phyloP scores from a whole-genome alignment of 2,113 vertebrate species.

The Haemorhous mexicanus region DNA sequence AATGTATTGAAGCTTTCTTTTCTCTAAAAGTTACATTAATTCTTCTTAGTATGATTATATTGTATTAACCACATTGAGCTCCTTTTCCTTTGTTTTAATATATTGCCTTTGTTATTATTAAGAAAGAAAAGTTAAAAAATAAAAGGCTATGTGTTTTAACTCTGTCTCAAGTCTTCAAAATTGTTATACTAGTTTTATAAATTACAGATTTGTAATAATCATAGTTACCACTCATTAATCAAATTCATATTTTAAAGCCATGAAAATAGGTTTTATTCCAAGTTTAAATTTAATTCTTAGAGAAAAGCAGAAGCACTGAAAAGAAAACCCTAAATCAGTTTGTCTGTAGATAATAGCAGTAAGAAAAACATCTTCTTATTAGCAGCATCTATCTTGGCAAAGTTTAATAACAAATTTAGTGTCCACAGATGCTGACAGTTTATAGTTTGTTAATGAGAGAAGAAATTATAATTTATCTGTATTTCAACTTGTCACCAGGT shows the following conservation, averaged over 20 bases:
- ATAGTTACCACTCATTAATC: not conserved
- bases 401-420: not conserved
- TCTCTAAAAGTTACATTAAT: not conserved
- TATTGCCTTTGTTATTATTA: not conserved
- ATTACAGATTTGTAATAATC: not conserved
- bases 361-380: not conserved
- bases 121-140: not conserved
- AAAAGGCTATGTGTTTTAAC: not conserved
- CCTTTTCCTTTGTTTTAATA: not conserved
- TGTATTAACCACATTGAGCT: not conserved
- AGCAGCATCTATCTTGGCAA: not conserved
- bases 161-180: not conserved
- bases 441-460: slow-evolving; percentile 17
- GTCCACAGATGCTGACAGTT: not conserved
- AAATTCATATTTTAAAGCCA: not conserved
- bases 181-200: not conserved
- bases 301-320: not conserved
- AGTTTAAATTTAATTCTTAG: not conserved
- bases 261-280: not conserved
- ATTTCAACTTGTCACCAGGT: slow-evolving; percentile 19
- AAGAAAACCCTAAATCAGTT: not conserved
- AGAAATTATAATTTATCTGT: slow-evolving; percentile 37
- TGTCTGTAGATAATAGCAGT: not conserved
- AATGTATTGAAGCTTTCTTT: not conserved
- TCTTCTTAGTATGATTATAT: not conserved